Base-by-base conservation (phyloP, 2,888 invertebrate species). In the Mesochorus sp. region DNA sequence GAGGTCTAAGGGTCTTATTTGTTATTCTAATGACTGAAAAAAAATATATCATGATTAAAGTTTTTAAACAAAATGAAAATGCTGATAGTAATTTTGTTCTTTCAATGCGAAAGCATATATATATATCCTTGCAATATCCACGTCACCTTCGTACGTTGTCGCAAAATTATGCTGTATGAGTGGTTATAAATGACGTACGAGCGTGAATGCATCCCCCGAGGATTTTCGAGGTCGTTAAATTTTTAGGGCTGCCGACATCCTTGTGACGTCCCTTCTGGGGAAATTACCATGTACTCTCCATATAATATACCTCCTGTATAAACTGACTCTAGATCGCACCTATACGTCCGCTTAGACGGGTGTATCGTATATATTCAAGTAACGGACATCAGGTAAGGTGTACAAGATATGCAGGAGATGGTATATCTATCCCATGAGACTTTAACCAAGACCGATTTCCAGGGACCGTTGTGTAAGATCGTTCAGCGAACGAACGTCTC, bases 211-310 rank as follows among this genome's bases (percentile, higher is more conserved):
- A 42, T 26, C n/a, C 39, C 28, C 28, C 53, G 51, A 44, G 71
- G 51, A 67, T 71, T 74, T 53, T 51, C 42, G 31, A 39, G 66
- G 62, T 79, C 71, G 75, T 75, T 67, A 79, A 75, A 71, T 71
- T 75, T 71, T 79, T 67, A 67, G 75, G 66, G 79, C 55, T 53
- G 70, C 21, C 44, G 71, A 67, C 59, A 28, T 42, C 47, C 34
- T 34, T 61, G 61, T 66, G 47, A 59, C 73, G 28, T 57, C 57
- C 21, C 53, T 61, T 28, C 28, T n/a, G 70, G 66, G 66, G n/a
- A n/a, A 67, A 75, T 71, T 44, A 66, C 71, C 59, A 66, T 61
- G 66, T 59, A 59, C 61, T 66, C 42, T 53, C 12, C 26, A 3
- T 34, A 71, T 53, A 62, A 31, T 34, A 71, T 53, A 62, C 62